These are phyloP conservation scores for Cryptus armator DNA, from an alignment of 2,888 invertebrate species.

Conservation along the genomic window DNA sequence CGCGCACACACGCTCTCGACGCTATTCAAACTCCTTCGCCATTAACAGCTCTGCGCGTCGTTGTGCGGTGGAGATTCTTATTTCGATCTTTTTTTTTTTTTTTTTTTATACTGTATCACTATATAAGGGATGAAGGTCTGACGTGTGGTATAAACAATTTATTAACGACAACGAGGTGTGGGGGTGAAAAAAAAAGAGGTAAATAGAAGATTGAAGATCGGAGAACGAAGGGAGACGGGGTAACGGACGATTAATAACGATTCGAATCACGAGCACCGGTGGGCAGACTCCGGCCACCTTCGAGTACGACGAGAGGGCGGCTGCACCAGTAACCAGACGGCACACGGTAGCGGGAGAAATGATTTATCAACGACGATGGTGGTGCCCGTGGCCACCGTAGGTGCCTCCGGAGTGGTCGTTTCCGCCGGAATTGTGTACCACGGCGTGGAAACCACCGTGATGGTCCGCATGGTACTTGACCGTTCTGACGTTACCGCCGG, in stretches of 20 bases:
- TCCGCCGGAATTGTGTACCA: conserved; percentile 74
- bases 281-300: conserved; percentile 27
- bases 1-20: background rate
- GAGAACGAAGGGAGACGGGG: conserved; percentile 23
- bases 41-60: too few species aligned
- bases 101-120: background rate
- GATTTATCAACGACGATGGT: conserved; percentile 66
- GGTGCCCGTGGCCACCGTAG: conserved; percentile 65
- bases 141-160: conserved; percentile 58
- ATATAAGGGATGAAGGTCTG: background rate
- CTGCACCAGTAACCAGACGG: background rate
- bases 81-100: too few species aligned
- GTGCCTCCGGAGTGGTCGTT: conserved; percentile 67
- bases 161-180: conserved; percentile 56
- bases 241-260: conserved; percentile 68
- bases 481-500: conserved; percentile 77
- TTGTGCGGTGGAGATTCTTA: too few species aligned
- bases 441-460: conserved; percentile 78
- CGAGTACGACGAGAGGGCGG: conserved; percentile 8
- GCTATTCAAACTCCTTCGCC: conserved; percentile 8
- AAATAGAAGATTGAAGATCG: conserved; percentile 18
- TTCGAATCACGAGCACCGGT: conserved; percentile 64
- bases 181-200: conserved; percentile 14
- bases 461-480: conserved; percentile 76
- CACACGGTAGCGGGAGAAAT: conserved; percentile 26